Evolutionary conservation across 1,140 invertebrate genomes (phyloP), one percentile per base, ranked within the genome.

Genomic region (Leguminivora glycinivorella): DNA sequence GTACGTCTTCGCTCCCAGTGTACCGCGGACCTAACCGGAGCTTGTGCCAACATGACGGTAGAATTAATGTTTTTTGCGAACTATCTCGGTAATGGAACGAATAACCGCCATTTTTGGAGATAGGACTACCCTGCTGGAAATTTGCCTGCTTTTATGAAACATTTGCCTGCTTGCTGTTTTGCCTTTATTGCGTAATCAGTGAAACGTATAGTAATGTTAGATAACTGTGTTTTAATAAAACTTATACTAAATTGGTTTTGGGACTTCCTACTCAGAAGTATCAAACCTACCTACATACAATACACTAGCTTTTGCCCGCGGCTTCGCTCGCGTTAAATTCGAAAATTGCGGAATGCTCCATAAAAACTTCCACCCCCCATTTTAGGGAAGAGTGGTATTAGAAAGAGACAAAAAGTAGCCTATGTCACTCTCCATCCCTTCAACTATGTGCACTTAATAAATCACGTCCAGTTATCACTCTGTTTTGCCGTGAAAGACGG

Each of bases 11-110:
- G 72, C 75, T 66, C 56, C 40, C 67, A 29, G 69, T 70, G 56
- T 66, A 34, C 56, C 68, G 60, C 66, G 58, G 25, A 22, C 38
- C 40, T 66, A 60, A 29, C 34, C 4, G 29, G 66, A 67, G 38
- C 47, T 31, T 72, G 71, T 77, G 74, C 72, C 75, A 73, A 69
- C 66, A 56, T 71, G 72, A 74, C 76, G 73, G 75, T 77, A 75
- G 82, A 81, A 83, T 83, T 84, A 83, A 83, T 83, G 81, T 82
- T 83, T 83, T 82, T 83, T 79, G 78, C 80, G 77, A 77, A 80
- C 76, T 83, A 82, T 84, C 79, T 79, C 75, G 70, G 76, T 80
- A 83, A 80, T 82, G 81, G 71, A 29, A 38, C 47, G 72, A 66
- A 63, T 63, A 31, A 29, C 63, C 69, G 67, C 74, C 78, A 80